Percentiles rank a stretch among this genome's conserved stretches.
Conservation (phyloP, 35 echinoderm and acorn worm species). For the Ophiothrix spiculata region DNA sequence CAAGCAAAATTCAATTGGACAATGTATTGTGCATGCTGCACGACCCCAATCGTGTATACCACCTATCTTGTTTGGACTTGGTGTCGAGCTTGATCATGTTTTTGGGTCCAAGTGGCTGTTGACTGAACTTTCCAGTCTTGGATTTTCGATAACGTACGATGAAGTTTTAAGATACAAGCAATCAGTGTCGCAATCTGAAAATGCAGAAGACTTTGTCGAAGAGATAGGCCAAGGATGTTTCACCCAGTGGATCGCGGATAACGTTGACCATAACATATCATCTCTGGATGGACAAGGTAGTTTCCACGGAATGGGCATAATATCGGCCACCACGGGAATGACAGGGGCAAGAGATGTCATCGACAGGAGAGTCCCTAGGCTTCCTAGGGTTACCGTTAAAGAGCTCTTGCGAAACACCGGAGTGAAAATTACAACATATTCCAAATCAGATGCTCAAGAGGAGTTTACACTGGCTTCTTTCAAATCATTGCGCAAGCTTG, state of each 20-base stretch:
- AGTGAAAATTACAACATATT: no score
- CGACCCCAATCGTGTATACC: background rate
- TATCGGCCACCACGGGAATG: slow-evolving; percentile 33
- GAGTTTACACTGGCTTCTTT: no score
- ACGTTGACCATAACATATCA: slow-evolving; percentile 38
- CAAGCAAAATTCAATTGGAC: background rate
- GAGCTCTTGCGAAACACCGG: no score
- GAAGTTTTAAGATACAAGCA: slow-evolving; percentile 23
- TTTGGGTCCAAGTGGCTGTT: slow-evolving; percentile 47
- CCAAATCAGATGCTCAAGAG: no score
- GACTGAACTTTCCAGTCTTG: background rate
- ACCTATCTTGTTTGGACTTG: background rate
- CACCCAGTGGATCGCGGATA: slow-evolving; percentile 42
- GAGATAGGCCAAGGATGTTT: background rate
- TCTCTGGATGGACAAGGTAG: slow-evolving; percentile 44
- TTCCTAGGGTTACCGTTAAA: no score
- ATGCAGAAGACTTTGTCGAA: background rate
- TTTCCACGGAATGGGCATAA: slow-evolving; percentile 63
- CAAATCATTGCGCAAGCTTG: no score
- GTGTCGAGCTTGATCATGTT: slow-evolving; percentile 20
- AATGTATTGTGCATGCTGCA: background rate
- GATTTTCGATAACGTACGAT: slow-evolving; percentile 10
- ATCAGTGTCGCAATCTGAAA: background rate
- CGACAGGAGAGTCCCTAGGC: no score
- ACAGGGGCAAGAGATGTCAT: no score